Evolutionary conservation across 2,113 vertebrate genomes (phyloP), one percentile per base, ranked within the genome.

Genomic region (Toxostoma redivivum): DNA sequence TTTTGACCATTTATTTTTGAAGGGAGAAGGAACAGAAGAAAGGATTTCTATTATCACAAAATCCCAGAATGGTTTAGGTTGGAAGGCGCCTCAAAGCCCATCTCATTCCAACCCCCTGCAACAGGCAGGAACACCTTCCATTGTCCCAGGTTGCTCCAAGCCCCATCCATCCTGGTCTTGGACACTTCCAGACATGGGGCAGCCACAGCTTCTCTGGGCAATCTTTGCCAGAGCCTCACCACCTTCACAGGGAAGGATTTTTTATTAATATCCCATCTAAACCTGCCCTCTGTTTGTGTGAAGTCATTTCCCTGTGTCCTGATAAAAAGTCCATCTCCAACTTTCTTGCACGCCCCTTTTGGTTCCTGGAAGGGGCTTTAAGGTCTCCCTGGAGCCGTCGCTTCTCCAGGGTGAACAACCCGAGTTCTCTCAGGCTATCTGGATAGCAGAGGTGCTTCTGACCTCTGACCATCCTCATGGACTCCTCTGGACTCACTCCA

Each of bases 111-210:
- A 2, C 5, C 2, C 28, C 60, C 15, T 88, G 51, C 33, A 25
- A 37, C 28, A 11, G 15, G 12, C 51, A 73, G 51, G 51, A 33
- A 4, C 37, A 51, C 33, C 6, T 73, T n/a, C 15, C 37, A 30
- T 37, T 45, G 7, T 7, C 9, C 33, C 60, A 65, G 28, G 28
- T n/a, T 7, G 4, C 7, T 74, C 28, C n/a, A 45, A 60, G 38
- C 28, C 38, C 24, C 2, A 0, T 53, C 45, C 45, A 40, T 0
- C 30, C 30, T 61, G 54, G n/a, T 40, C 11, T 47, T 30, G 51
- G 15, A 38, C 51, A 8, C 24, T 38, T 31, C 10, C 38, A 74
- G 38, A 15, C 20, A 12, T 67, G 45, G 53, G 9, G 20, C n/a
- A 67, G 4, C 5, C 69, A 40, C 20, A 44, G n/a, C 61, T 30